Base-by-base conservation (phyloP, 92 coral and sea anemone genomes). In the Bergia sp. region DNA sequence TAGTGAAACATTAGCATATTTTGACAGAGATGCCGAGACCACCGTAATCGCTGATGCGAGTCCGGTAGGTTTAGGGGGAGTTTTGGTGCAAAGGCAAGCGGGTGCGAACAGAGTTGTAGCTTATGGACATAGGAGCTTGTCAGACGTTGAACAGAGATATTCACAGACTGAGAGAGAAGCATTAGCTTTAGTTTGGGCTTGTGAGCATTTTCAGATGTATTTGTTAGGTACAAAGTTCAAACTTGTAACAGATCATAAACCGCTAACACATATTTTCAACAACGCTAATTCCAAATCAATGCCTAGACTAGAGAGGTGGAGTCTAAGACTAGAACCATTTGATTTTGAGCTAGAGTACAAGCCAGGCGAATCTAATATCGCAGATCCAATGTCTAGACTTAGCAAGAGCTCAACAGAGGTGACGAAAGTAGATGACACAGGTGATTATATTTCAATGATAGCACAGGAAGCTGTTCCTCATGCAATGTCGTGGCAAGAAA, bases 81-180 rank as follows among this genome's bases (percentile, higher is more conserved):
- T 81, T 41, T 29, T 81, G 12, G 3, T 47, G 1, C 86, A 81
- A 12, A 53, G 20, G 20, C 86, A 81, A 42, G 86, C 73, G 38
- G 86, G 86, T 1, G 18, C 42, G n/a, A 37, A 81, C 4, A 45
- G 20, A 47, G 86, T 81, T 1, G 40, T 53, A n/a, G 86, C 86
- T 13, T 81, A 81, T 36, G 86, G 86, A n/a, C 86, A 81, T 18
- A 20, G 86, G 38, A 81, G 86, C 53, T 55, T 81, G 86, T 47
- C 86, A 45, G 73, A 55, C 12, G 86, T 81, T 0, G 86, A 81
- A 39, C 36, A 73, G 21, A 45, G 86, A 8, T 81, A 81, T 20
- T 81, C 71, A 10, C 85, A 80, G 66, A 80, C 85, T 47, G 85
- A 80, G 21, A 47, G 85, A 42, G 85, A 80, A 37, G 85, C 85